These are phyloP conservation scores for Protaetia brevitarsis DNA, from an alignment of 1,140 invertebrate genomes.

Conservation along the genomic window DNA sequence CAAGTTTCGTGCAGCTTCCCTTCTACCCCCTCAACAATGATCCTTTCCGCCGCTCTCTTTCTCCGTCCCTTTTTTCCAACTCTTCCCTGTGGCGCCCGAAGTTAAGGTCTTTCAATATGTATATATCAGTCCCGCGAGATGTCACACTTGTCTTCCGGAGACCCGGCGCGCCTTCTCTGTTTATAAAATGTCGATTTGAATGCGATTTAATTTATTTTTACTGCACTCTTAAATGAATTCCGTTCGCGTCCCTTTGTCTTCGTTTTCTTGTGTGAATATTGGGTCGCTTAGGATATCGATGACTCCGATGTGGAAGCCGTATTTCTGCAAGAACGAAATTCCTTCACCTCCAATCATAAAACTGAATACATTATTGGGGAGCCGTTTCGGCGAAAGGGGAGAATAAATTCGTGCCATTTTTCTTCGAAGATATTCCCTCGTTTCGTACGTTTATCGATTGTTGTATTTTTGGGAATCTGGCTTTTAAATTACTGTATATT, in stretches of 20 bases:
- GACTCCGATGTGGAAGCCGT: background rate
- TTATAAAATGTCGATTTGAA: slow-evolving; percentile 17
- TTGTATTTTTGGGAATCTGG: too few species aligned
- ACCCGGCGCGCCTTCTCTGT: slow-evolving; percentile 6
- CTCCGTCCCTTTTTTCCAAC: background rate
- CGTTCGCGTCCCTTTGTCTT: background rate
- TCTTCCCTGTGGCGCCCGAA: background rate
- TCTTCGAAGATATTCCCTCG: too few species aligned
- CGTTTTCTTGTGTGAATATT: background rate
- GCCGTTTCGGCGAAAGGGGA: background rate
- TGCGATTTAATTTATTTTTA: slow-evolving; percentile 15
- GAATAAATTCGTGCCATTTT: too few species aligned
- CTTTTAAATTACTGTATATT: too few species aligned
- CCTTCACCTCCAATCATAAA: background rate
- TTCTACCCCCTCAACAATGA: too few species aligned
- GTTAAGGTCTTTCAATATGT: background rate
- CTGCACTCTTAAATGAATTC: slow-evolving; percentile 4
- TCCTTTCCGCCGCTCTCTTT: background rate
- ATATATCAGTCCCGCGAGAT: background rate
- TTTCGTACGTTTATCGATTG: too few species aligned
- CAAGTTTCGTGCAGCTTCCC: too few species aligned
- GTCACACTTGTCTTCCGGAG: too few species aligned
- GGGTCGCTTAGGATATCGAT: background rate
- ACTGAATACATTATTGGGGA: background rate
- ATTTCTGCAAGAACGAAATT: background rate